Evolutionary conservation across 2,797 vertebrate species (phyloP).

Genomic region (Naso thynnoides): DNA sequence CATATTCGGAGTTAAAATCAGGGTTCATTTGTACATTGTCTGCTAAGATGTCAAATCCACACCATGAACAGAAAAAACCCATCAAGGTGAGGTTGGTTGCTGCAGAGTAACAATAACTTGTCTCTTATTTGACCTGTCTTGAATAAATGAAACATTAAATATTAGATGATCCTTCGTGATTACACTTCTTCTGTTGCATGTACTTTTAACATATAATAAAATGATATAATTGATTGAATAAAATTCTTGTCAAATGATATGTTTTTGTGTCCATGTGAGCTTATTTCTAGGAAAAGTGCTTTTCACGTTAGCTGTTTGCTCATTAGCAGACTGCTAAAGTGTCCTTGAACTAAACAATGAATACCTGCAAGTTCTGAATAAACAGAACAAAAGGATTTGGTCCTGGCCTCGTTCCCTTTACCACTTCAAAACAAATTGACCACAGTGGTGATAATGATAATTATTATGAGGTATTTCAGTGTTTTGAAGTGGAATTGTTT

Average conservation of each 20-base stretch:
- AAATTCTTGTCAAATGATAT: not conserved
- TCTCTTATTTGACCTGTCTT: too few species aligned
- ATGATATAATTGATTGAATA: too few species aligned
- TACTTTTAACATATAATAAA: too few species aligned
- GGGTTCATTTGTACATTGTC: too few species aligned
- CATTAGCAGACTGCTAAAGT: not conserved
- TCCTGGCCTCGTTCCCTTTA: not conserved
- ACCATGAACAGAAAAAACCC: too few species aligned
- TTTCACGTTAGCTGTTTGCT: not conserved
- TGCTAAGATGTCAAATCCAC: too few species aligned
- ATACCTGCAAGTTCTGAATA: not conserved
- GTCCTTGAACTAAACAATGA: not conserved
- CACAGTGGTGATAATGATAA: conserved; percentile 29
- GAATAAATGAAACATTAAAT: too few species aligned
- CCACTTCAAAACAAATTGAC: conserved; percentile 26
- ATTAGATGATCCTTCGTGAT: too few species aligned
- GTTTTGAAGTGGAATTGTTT: conserved; percentile 38
- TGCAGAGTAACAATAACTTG: too few species aligned
- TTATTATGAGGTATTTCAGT: conserved; percentile 20
- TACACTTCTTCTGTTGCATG: too few species aligned
- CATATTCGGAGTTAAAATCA: too few species aligned
- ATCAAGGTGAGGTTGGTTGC: too few species aligned
- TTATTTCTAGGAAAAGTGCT: not conserved
- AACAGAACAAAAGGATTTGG: conserved; percentile 12
- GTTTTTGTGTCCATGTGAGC: not conserved